A percentile compares a stretch with the other conserved stretches of the same genome.
These are phyloP conservation scores for Pseudorectes ferrugineus DNA, from an alignment of 2,113 vertebrate genomes.

Conservation along the genomic window DNA sequence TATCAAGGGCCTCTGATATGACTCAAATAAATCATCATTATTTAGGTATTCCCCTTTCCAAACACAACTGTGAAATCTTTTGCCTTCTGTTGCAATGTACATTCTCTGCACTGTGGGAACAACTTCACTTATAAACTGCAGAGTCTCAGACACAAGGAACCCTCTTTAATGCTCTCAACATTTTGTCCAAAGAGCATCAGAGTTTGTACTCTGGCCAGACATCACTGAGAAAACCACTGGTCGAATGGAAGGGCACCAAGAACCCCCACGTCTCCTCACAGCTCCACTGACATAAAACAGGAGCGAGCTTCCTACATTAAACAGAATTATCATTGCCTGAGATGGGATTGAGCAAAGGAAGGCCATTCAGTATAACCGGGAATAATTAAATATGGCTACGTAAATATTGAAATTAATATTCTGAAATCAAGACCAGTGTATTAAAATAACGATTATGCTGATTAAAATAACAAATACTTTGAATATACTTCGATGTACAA, in stretches of 20 bases:
- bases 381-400: neutral
- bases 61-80: neutral
- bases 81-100: neutral
- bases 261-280: neutral
- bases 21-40: neutral
- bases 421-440: neutral
- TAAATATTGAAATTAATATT: neutral
- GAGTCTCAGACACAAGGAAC: neutral
- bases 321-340: neutral
- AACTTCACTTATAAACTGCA: neutral
- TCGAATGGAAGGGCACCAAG: neutral
- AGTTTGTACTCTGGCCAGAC: neutral
- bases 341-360: neutral
- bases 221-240: neutral
- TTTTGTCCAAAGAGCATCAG: neutral
- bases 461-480: neutral
- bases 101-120: neutral
- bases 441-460: neutral
- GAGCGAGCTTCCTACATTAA: fast-evolving
- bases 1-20: neutral
- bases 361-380: neutral
- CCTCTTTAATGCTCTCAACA: neutral
- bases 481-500: neutral
- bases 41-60: neutral
- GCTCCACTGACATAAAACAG: neutral